Conservation (phyloP, 2,888 invertebrate genomes). For the Fragum whitleyi region DNA sequence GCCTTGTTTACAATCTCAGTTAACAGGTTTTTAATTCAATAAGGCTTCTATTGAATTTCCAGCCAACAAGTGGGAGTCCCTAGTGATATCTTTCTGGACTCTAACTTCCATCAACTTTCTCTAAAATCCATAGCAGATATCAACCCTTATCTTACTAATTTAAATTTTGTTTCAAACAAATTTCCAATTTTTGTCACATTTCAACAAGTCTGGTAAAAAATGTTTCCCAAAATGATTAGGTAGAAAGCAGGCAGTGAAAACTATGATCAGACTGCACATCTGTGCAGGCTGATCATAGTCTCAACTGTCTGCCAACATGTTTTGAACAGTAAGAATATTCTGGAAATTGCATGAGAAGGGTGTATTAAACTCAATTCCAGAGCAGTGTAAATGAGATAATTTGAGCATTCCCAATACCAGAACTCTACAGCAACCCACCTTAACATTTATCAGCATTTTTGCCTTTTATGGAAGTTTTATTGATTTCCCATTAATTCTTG, state of each 20-base stretch:
- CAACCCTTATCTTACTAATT: too few species aligned
- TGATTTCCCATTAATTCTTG: slow-evolving; percentile 51
- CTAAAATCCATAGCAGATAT: slow-evolving; percentile 21
- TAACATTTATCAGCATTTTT: slow-evolving; percentile 38
- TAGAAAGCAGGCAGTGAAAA: too few species aligned
- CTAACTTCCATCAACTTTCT: slow-evolving; percentile 7
- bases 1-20: slow-evolving; percentile 10
- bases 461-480: slow-evolving; percentile 46
- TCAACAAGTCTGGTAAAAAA: too few species aligned
- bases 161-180: too few species aligned
- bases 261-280: too few species aligned
- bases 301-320: too few species aligned
- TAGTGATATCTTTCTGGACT: background rate
- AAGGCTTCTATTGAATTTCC: slow-evolving; percentile 29
- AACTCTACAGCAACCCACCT: background rate
- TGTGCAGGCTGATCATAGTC: too few species aligned
- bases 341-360: too few species aligned
- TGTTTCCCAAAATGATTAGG: too few species aligned
- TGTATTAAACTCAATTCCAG: slow-evolving; percentile 8
- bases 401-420: background rate
- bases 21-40: slow-evolving; percentile 33
- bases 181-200: too few species aligned
- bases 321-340: too few species aligned
- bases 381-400: slow-evolving; percentile 7
- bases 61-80: slow-evolving; percentile 26